A percentile compares a stretch with the other conserved stretches of the same genome.
These are phyloP conservation scores for Drosophila buzzatii DNA, from an alignment of 2,888 invertebrate genomes.

Conservation along the genomic window DNA sequence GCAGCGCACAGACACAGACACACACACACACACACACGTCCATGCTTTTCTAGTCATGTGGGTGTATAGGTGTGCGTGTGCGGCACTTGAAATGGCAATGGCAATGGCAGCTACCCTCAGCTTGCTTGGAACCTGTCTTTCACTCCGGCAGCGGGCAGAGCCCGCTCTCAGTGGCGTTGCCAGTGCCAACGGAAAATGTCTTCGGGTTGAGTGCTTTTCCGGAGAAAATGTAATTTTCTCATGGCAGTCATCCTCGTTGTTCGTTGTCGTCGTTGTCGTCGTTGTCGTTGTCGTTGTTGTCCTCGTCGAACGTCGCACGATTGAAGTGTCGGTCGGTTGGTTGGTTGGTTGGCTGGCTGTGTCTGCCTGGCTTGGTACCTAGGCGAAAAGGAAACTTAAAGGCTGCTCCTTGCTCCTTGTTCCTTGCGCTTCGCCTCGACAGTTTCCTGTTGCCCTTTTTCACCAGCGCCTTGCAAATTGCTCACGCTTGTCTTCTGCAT, in stretches of 20 bases:
- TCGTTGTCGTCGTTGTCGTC: slow-evolving; percentile 32
- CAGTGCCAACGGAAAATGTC: slow-evolving; percentile 76
- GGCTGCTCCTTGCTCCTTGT: slow-evolving; percentile 55
- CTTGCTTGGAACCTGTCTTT: slow-evolving; percentile 33
- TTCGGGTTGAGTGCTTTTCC: slow-evolving; percentile 81
- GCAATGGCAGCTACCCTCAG: slow-evolving; percentile 67
- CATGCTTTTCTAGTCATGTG: slow-evolving; percentile 45
- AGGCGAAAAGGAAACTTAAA: slow-evolving; percentile 80
- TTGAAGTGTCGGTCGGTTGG: slow-evolving; percentile 74
- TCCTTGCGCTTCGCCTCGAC: slow-evolving; percentile 41
- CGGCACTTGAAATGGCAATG: slow-evolving; percentile 73
- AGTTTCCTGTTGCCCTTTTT: slow-evolving; percentile 80
- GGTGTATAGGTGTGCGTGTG: slow-evolving; percentile 24
- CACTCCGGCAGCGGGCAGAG: neutral
- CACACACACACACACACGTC: slow-evolving; percentile 40
- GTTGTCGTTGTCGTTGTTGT: slow-evolving; percentile 31
- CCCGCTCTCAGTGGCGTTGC: slow-evolving; percentile 50
- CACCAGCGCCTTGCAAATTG: slow-evolving; percentile 76
- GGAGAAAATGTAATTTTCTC: slow-evolving; percentile 83
- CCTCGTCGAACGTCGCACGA: slow-evolving; percentile 76
- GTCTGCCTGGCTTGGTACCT: slow-evolving; percentile 61
- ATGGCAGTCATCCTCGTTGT: slow-evolving; percentile 64
- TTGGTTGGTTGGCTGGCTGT: slow-evolving; percentile 30
- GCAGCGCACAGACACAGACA: slow-evolving; percentile 54
- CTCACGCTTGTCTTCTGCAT: slow-evolving; percentile 69